Evolutionary conservation across 2,888 invertebrate genomes (phyloP).

Genomic region (Drosophila colorata): DNA sequence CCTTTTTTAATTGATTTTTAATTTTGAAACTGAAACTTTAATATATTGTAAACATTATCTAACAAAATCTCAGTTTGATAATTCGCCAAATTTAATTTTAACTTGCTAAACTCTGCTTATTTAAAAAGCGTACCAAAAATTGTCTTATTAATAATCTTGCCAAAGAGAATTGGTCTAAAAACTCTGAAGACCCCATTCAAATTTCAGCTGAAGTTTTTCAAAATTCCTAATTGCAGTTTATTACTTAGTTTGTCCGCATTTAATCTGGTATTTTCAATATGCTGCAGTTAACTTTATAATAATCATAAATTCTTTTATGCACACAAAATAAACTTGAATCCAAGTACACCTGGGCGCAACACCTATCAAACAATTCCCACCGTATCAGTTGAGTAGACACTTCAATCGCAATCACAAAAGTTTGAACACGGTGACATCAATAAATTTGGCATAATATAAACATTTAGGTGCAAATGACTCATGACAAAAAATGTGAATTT

Average conservation of each 20-base stretch:
- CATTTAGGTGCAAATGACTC: conserved; percentile 62
- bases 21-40: too few species aligned
- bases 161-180: too few species aligned
- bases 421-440: background rate
- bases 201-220: too few species aligned
- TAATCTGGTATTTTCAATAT: background rate
- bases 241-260: background rate
- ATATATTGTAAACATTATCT: too few species aligned
- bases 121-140: too few species aligned
- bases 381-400: conserved; percentile 32
- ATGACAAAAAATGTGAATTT: background rate
- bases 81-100: too few species aligned
- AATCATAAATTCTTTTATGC: conserved; percentile 12
- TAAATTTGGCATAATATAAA: conserved; percentile 15
- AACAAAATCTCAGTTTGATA: too few species aligned
- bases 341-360: conserved; percentile 17
- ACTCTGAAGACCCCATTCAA: too few species aligned
- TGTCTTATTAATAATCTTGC: too few species aligned
- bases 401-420: conserved; percentile 24
- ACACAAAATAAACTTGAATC: background rate
- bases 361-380: conserved; percentile 32
- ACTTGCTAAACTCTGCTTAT: too few species aligned
- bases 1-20: too few species aligned
- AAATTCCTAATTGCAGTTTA: too few species aligned
- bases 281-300: background rate